Conservation (phyloP, 2,113 vertebrate genomes). For the Nibea coibor region DNA sequence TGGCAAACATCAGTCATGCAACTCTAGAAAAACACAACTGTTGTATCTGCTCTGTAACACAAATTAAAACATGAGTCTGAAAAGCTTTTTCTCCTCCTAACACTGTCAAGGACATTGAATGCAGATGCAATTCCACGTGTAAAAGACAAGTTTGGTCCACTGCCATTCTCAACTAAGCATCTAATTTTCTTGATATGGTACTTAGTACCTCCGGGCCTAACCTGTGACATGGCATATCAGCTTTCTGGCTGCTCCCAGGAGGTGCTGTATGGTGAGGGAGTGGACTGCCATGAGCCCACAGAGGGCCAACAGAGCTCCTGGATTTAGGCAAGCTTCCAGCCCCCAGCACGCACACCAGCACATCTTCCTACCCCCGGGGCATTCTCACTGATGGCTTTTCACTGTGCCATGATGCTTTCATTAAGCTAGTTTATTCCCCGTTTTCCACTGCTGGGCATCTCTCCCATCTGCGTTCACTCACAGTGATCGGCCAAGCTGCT, state of each 20-base stretch:
- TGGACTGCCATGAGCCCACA: slow-evolving; percentile 52
- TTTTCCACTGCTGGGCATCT: slow-evolving; percentile 83
- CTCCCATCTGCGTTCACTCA: slow-evolving; percentile 80
- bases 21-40: not conserved
- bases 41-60: not conserved
- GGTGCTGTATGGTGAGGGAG: slow-evolving; percentile 39
- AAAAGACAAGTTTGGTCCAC: slow-evolving; percentile 34
- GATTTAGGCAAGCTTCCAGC: slow-evolving; percentile 78
- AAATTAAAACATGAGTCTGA: not conserved
- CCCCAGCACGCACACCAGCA: slow-evolving; percentile 81
- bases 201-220: slow-evolving; percentile 42
- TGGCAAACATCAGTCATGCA: not conserved
- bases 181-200: slow-evolving; percentile 52
- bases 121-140: slow-evolving; percentile 33
- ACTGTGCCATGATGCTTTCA: slow-evolving; percentile 84
- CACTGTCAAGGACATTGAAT: slow-evolving; percentile 16
- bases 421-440: slow-evolving; percentile 81
- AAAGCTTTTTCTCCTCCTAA: not conserved
- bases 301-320: slow-evolving; percentile 73
- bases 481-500: slow-evolving; percentile 65
- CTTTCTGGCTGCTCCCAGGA: slow-evolving; percentile 61
- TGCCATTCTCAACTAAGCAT: slow-evolving; percentile 54
- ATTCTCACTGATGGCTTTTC: slow-evolving; percentile 80
- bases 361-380: slow-evolving; percentile 83
- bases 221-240: slow-evolving; percentile 61